Conservation (phyloP, 2,113 vertebrate species). For the Cnemophilus loriae region DNA sequence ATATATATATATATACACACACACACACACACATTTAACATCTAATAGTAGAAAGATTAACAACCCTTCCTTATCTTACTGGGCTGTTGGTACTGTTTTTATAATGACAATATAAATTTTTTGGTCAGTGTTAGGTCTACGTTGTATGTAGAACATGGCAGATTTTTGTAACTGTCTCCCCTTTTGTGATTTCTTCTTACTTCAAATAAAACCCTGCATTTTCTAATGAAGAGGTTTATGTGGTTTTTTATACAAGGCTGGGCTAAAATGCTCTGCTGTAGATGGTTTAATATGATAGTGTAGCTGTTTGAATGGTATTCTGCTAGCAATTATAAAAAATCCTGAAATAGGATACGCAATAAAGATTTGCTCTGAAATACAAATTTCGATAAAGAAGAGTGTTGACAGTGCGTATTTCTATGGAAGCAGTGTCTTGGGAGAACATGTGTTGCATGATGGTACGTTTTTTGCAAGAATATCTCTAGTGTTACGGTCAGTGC, state of each 20-base stretch:
- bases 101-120: neutral
- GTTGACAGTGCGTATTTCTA: neutral
- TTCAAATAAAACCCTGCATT: neutral
- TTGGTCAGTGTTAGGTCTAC: neutral
- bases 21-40: too few species aligned
- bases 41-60: neutral
- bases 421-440: neutral
- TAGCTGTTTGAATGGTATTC: neutral
- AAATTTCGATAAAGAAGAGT: neutral
- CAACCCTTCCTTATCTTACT: neutral
- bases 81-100: neutral
- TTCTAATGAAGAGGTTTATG: neutral
- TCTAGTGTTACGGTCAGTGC: neutral
- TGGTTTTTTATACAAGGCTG: neutral
- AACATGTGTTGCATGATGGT: neutral
- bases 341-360: neutral
- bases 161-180: neutral
- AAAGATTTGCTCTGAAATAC: neutral
- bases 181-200: neutral
- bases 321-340: neutral
- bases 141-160: neutral
- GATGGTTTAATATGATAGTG: accelerated
- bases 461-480: neutral
- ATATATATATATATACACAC: too few species aligned
- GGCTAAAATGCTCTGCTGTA: neutral